Evolutionary conservation across 2,888 invertebrate genomes (phyloP).

Genomic region (Gastracanthus pulcherrimus): DNA sequence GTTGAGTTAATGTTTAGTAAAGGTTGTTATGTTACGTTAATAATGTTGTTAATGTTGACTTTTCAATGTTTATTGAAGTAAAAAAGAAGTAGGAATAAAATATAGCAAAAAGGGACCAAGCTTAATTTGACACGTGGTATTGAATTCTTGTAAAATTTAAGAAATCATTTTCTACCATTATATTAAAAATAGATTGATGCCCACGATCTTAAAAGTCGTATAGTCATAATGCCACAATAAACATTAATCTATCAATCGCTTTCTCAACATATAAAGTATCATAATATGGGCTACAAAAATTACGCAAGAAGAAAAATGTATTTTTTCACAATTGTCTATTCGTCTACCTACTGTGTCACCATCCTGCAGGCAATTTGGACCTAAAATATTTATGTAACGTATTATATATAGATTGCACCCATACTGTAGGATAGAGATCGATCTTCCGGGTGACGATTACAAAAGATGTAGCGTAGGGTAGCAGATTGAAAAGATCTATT

Average conservation of each 20-base stretch:
- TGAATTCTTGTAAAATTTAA: no score
- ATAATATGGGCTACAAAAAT: not conserved
- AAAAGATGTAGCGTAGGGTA: not conserved
- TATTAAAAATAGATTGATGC: not conserved
- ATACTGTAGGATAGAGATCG: not conserved
- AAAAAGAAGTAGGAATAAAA: no score
- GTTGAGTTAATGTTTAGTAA: no score
- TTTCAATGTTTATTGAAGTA: no score
- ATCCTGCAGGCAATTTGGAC: not conserved
- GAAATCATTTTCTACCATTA: not conserved
- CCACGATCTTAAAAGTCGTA: no score
- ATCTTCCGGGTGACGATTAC: conserved; percentile 8
- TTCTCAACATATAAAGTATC: not conserved
- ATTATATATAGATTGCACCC: not conserved
- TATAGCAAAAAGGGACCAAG: no score
- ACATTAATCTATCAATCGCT: not conserved
- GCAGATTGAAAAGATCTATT: not conserved
- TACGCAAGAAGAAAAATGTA: not conserved
- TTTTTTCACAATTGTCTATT: not conserved
- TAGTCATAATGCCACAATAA: not conserved
- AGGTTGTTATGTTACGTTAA: no score
- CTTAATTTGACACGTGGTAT: no score
- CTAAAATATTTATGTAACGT: not conserved
- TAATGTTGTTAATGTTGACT: no score
- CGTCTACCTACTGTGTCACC: not conserved